Evolutionary conservation across 1,140 invertebrate species (phyloP).

Genomic region (Thaumetopoea pityocampa): DNA sequence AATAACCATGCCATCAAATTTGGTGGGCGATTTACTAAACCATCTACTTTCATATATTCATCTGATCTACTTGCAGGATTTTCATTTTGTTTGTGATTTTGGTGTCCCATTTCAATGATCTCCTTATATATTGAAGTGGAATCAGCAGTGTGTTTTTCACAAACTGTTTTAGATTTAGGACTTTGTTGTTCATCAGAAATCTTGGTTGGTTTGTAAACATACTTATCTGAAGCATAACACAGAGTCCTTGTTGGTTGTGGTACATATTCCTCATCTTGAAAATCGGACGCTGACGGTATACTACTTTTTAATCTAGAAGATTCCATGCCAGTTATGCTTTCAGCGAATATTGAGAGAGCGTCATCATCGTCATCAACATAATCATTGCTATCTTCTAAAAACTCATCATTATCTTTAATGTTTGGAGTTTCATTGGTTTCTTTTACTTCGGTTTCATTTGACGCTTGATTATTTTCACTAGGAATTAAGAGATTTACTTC

Average conservation of each 20-base stretch:
- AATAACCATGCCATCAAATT: constrained; percentile 18
- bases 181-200: constrained; percentile 11
- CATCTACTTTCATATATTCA: too few species aligned
- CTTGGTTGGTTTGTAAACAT: constrained; percentile 33
- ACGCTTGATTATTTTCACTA: too few species aligned
- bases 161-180: constrained; percentile 24
- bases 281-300: neutral
- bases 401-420: neutral
- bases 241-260: constrained; percentile 18
- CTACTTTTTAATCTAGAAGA: constrained; percentile 22
- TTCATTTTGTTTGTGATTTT: neutral
- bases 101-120: neutral
- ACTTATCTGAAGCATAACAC: constrained; percentile 13
- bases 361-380: constrained; percentile 40
- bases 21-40: too few species aligned
- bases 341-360: constrained; percentile 53
- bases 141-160: constrained; percentile 35
- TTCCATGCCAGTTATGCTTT: constrained; percentile 52
- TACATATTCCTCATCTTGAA: constrained; percentile 32
- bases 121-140: constrained; percentile 24
- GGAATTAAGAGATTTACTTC: too few species aligned
- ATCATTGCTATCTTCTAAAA: neutral
- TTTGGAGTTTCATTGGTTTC: too few species aligned
- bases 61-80: neutral
- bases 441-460: too few species aligned